These are phyloP conservation scores for Petaurus breviceps DNA, from an alignment of 2,113 vertebrate genomes.

Conservation along the genomic window DNA sequence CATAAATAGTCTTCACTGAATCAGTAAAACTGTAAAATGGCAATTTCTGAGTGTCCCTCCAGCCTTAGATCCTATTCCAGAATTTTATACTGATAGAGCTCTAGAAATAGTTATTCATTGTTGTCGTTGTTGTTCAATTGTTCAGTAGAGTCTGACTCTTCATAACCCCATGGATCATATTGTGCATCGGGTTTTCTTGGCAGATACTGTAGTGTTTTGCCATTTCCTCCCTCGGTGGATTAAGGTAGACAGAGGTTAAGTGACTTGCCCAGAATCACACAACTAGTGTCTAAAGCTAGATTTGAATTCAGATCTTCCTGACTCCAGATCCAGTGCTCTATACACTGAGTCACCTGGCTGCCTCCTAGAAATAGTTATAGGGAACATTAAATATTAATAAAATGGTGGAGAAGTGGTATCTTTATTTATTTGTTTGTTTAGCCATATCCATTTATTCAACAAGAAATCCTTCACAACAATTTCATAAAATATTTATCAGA, in stretches of 20 bases:
- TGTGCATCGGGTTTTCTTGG: background rate
- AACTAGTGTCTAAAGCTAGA: background rate
- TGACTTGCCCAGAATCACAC: background rate
- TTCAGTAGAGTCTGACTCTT: background rate
- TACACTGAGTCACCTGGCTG: background rate
- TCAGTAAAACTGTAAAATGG: background rate
- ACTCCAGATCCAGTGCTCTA: background rate
- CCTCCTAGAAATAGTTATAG: background rate
- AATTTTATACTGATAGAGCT: background rate
- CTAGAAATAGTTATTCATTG: background rate
- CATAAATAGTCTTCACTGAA: background rate
- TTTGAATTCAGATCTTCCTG: background rate
- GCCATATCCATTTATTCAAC: slow-evolving; percentile 85
- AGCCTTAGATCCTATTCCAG: background rate
- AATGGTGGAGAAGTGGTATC: background rate
- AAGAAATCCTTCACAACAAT: slow-evolving; percentile 86
- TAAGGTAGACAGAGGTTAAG: too few species aligned
- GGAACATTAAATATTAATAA: background rate
- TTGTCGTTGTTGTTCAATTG: too few species aligned
- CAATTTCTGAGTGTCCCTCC: background rate
- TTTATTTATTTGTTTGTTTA: slow-evolving; percentile 37
- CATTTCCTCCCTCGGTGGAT: background rate
- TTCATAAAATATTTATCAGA: slow-evolving; percentile 82
- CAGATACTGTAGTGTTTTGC: too few species aligned
- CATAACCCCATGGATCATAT: background rate